Base-by-base conservation (phyloP, 2,797 vertebrate species). In the Tarsius wallacei region DNA sequence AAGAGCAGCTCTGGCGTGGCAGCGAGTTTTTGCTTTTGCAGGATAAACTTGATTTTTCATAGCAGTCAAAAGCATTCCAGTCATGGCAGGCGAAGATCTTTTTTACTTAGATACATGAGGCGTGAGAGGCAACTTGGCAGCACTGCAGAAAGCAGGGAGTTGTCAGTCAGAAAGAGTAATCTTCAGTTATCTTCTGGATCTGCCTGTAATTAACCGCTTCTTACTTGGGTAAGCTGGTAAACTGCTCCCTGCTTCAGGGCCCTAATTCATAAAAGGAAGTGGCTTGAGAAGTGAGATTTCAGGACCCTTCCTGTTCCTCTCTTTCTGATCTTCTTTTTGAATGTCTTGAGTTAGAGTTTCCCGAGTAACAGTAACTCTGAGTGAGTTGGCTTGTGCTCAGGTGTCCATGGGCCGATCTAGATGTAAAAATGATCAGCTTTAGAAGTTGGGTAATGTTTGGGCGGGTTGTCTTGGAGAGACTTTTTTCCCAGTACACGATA, bases 301-400 rank as follows among this genome's bases (percentile, higher is more conserved):
- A 49, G 17, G 63, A 26, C 2, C 0, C 2, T 73, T 51, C 42
- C 47, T 55, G 12, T 70, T 94, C 59, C 84, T 57, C 16, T 68
- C 70, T 47, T 87, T 22, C 21, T 77, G 55, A 82, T 91, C 93
- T 94, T 89, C 51, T 80, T 93, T 93, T 59, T 61, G 59, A 64
- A 68, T 5, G 12, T 66, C 73, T 93, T 33, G 86, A 36, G n/a
- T 92, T 82, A 68, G 84, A 63, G 63, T 63, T 89, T 82, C 59
- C 51, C 83, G 51, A 49, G 73, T 36, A 36, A 87, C n/a, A 42
- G 19, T 36, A 78, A 78, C 53, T 95, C 57, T 28, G 80, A 87
- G 59, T 74, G 82, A 78, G 76, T 61, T 74, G 26, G 73, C 57
- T 42, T 76, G 47, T 57, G 36, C 59, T 63, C 19, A 68, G 0